Evolutionary conservation across 2,113 vertebrate genomes (phyloP).

Genomic region (Percopsis transmontana): DNA sequence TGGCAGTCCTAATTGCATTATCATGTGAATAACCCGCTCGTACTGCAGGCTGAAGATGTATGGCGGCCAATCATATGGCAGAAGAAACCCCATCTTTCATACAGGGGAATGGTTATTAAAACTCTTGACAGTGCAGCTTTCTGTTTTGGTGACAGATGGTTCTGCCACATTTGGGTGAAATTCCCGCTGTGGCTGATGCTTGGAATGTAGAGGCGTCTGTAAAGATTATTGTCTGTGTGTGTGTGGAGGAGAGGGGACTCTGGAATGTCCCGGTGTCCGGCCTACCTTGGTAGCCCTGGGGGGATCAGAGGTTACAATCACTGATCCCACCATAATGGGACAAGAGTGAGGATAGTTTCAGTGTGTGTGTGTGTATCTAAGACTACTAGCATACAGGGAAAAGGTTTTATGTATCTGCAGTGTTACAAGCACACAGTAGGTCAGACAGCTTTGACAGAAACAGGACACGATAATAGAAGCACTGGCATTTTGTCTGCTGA

Average conservation of each 20-base stretch:
- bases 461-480: conserved; percentile 48
- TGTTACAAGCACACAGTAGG: conserved; percentile 24
- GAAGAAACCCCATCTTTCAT: conserved; percentile 29
- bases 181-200: conserved; percentile 60
- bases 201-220: conserved; percentile 33
- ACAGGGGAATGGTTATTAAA: conserved; percentile 42
- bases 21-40: conserved; percentile 7
- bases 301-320: conserved; percentile 33
- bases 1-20: conserved; percentile 8
- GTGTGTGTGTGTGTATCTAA: conserved; percentile 18
- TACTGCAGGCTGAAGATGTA: conserved; percentile 30
- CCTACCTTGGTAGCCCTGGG: conserved; percentile 7
- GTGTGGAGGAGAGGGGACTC: conserved; percentile 16
- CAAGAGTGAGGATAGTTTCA: background rate
- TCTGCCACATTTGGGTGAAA: conserved; percentile 62
- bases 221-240: background rate
- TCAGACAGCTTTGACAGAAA: conserved; percentile 58
- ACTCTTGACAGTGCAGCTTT: conserved; percentile 41
- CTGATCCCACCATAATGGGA: conserved; percentile 27
- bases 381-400: background rate
- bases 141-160: conserved; percentile 51
- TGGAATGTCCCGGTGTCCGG: conserved; percentile 20
- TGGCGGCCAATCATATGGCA: conserved; percentile 31
- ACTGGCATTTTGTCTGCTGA: conserved; percentile 29
- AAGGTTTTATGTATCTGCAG: background rate